Evolutionary conservation across 2,888 invertebrate genomes (phyloP), one percentile per base, ranked within the genome.

Genomic region (Lucinisca nassula): DNA sequence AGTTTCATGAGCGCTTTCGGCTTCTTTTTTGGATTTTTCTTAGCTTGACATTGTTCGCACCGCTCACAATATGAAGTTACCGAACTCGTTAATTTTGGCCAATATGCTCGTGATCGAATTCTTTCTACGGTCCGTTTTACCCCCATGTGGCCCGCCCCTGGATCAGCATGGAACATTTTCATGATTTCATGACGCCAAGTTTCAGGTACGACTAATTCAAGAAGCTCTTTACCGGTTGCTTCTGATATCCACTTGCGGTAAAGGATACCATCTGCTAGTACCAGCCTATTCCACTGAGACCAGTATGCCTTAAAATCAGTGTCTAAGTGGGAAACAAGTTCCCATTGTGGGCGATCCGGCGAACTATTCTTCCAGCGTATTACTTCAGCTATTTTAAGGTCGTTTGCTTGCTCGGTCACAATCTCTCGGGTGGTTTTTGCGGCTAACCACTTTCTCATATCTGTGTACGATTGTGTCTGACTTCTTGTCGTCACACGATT

Each of bases 131-230:
- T 86, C 37, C 76, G 51, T 37, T 32, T 72, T 14, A 77, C 27
- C 17, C 85, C 85, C 0, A 81, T 45, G 51, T 87, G 87, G 30
- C 87, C 87, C 27, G 78, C 67, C 17, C 32, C 8, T 2, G 35
- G 17, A 73, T 73, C 8, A 32, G 27, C 37, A 73, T 73, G 73
- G 32, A 73, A 73, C 73, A 73, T 0, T 32, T 73, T 35, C 24
- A 73, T 6, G 14, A 32, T 35, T 6, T 73, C n/a, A n/a, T n/a
- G n/a, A n/a, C 38, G 73, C 73, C 73, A 73, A 17, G 0, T 24
- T 73, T 6, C 24, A n/a, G 73, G 73, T 10, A 73, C 0, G 1
- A 73, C 35, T 38, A 73, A 35, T 35, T 73, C 32, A 17, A 35
- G 24, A 14, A 17, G 14, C 17, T 21, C 32, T 17, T 38, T 32